These are phyloP conservation scores for Lingula anatina DNA, from an alignment of 2,888 invertebrate species.

Conservation along the genomic window DNA sequence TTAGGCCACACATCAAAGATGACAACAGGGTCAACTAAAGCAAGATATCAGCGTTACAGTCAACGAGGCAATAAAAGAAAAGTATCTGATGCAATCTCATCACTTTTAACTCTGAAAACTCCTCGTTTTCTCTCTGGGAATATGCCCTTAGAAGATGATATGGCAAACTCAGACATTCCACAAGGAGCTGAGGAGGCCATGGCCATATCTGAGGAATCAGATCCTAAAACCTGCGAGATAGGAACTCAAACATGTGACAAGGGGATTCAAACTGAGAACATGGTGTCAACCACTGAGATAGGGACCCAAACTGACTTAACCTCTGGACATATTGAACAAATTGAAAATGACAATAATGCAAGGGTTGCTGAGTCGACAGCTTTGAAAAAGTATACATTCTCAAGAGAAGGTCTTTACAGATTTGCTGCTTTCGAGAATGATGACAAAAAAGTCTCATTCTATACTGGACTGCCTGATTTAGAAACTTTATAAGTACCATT, in stretches of 20 bases:
- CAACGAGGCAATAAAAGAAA: constrained; percentile 5
- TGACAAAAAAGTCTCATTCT: constrained; percentile 7
- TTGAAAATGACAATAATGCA: constrained; percentile 2
- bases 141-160: too few relatives aligned
- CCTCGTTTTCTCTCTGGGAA: too few relatives aligned
- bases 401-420: too few relatives aligned
- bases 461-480: constrained; percentile 4
- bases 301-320: constrained; percentile 7
- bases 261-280: too few relatives aligned
- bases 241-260: too few relatives aligned
- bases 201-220: neutral
- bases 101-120: constrained; percentile 6
- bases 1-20: too few relatives aligned
- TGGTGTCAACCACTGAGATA: constrained; percentile 7
- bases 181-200: neutral
- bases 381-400: neutral
- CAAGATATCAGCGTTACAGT: too few relatives aligned
- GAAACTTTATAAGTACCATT: constrained; percentile 5
- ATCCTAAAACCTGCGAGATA: neutral
- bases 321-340: neutral
- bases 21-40: too few relatives aligned
- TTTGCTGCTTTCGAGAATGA: constrained; percentile 4
- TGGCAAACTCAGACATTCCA: too few relatives aligned
- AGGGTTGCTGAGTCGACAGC: neutral
- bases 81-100: constrained; percentile 5